phyloP scores from a whole-genome alignment of 2,113 vertebrate species.

The Planiliza haematocheilus region DNA sequence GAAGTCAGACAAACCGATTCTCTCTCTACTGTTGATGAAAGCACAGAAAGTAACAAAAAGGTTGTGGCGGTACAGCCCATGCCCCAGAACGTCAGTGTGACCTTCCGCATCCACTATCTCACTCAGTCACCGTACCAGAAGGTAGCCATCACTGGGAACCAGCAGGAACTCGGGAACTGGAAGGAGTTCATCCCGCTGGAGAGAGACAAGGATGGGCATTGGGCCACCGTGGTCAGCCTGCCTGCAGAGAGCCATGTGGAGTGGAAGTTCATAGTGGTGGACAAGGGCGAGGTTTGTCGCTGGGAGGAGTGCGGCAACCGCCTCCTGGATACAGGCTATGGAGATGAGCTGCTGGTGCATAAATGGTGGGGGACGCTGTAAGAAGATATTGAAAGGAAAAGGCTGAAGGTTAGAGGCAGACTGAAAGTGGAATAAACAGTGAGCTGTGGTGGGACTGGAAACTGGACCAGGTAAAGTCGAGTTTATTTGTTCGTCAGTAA shows the following conservation, averaged over 20 bases:
- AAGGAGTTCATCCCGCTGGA: slow-evolving; percentile 85
- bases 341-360: slow-evolving; percentile 83
- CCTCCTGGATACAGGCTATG: slow-evolving; percentile 83
- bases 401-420: not conserved
- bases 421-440: not conserved
- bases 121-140: slow-evolving; percentile 80
- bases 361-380: slow-evolving; percentile 87
- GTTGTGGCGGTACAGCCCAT: slow-evolving; percentile 81
- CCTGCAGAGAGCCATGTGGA: slow-evolving; percentile 86
- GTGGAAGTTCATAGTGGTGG: slow-evolving; percentile 95
- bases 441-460: not conserved
- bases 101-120: slow-evolving; percentile 91
- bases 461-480: not conserved
- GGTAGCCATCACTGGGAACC: slow-evolving; percentile 89
- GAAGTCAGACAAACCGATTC: slow-evolving; percentile 25
- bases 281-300: slow-evolving; percentile 87
- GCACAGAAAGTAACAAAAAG: slow-evolving; percentile 70
- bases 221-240: slow-evolving; percentile 85
- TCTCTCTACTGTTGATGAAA: slow-evolving; percentile 47
- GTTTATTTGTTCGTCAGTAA: not conserved
- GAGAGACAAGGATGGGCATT: slow-evolving; percentile 84
- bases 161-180: slow-evolving; percentile 90
- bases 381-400: not conserved
- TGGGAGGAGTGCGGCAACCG: slow-evolving; percentile 96
- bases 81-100: slow-evolving; percentile 84